Percentiles rank a stretch among this genome's conserved stretches.
phyloP scores from a whole-genome alignment of 2,797 vertebrate species.

The Falco columbarius region DNA sequence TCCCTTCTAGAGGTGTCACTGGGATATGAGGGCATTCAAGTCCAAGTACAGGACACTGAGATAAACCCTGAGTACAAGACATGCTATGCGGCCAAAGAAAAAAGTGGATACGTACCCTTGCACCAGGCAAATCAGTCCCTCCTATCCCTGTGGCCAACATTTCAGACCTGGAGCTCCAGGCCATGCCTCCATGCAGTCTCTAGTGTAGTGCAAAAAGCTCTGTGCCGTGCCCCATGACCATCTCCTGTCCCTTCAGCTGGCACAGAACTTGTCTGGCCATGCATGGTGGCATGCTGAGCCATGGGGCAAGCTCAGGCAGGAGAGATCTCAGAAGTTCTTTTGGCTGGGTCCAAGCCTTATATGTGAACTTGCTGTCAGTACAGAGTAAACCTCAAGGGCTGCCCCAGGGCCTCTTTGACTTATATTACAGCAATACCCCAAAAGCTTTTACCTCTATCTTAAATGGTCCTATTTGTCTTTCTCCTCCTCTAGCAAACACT shows the following conservation, averaged over 20 bases:
- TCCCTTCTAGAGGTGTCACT: background rate
- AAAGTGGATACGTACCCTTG: background rate
- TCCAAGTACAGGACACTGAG: background rate
- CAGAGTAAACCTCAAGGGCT: background rate
- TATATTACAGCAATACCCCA: background rate
- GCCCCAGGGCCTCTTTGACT: background rate
- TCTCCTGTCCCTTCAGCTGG: background rate
- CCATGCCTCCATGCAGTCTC: rapidly evolving
- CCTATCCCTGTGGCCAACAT: background rate
- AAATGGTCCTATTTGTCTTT: background rate
- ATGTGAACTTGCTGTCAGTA: background rate
- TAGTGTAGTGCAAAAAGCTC: background rate
- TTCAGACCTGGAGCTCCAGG: background rate
- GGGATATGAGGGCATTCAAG: background rate
- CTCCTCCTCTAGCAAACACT: background rate
- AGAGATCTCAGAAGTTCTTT: background rate
- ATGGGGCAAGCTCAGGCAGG: background rate
- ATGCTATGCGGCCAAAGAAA: background rate
- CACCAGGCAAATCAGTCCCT: background rate
- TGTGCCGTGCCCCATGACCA: rapidly evolving
- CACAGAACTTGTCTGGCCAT: background rate
- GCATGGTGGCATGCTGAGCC: background rate
- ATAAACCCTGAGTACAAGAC: background rate
- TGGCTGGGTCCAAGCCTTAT: background rate
- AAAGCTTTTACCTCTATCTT: background rate